These are phyloP conservation scores for Anaspis maculata DNA, from an alignment of 2,888 invertebrate genomes.

Conservation along the genomic window DNA sequence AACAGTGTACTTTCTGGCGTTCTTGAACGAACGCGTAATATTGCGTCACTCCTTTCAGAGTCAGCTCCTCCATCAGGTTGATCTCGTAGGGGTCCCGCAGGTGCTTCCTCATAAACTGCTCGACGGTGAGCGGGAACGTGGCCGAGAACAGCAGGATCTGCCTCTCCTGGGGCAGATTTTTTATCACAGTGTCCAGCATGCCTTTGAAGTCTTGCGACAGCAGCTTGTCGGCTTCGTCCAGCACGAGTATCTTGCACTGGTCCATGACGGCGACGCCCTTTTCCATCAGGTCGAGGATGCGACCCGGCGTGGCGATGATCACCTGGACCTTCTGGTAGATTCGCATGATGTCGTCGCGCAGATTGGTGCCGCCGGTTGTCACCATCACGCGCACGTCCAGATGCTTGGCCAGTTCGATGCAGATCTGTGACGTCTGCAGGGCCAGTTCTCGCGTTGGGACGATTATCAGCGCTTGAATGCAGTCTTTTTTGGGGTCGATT, in stretches of 20 bases:
- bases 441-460: constrained; percentile 99
- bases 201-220: constrained; percentile 95
- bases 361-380: constrained; percentile 96
- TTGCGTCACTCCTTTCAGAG: constrained; percentile 98
- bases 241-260: constrained; percentile 91
- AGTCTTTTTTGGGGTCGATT: constrained; percentile 81
- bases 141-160: constrained; percentile 98
- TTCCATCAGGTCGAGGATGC: constrained; percentile 99
- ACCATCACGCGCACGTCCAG: constrained; percentile 98
- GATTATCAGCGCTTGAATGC: constrained; percentile 95
- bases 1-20: constrained; percentile 98
- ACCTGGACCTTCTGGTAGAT: constrained; percentile 99
- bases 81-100: constrained; percentile 97
- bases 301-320: constrained; percentile 97
- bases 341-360: constrained; percentile 98
- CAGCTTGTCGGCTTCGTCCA: constrained; percentile 99
- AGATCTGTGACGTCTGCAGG: constrained; percentile 98
- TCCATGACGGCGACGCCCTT: constrained; percentile 75
- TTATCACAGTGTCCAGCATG: constrained; percentile 96
- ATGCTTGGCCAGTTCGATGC: constrained; percentile 97
- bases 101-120: constrained; percentile 98
- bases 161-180: constrained; percentile 84
- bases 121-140: constrained; percentile 97
- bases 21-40: constrained; percentile 99
- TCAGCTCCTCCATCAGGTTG: constrained; percentile 99